Evolutionary conservation across 2,888 invertebrate genomes (phyloP).

Genomic region (Schizotus pectinicornis): DNA sequence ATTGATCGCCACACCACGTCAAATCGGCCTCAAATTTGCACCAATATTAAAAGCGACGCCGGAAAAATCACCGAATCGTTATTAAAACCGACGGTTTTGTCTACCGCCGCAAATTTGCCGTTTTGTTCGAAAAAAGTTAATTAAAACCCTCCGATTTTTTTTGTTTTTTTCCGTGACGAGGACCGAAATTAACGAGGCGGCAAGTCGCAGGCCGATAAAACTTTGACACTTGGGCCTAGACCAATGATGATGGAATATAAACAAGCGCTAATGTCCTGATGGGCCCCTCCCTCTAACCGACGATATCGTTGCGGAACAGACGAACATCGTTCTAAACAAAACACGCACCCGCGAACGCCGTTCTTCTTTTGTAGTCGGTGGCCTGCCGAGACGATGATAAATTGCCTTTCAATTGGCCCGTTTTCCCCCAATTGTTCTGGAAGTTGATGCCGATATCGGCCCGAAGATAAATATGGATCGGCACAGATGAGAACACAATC

Average conservation of each 20-base stretch:
- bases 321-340: constrained; percentile 53
- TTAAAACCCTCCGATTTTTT: too few species aligned
- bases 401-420: constrained; percentile 54
- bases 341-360: constrained; percentile 49
- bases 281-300: constrained; percentile 27
- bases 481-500: too few species aligned
- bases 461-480: too few species aligned
- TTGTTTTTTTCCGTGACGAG: too few species aligned
- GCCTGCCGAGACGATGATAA: constrained; percentile 58
- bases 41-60: constrained; percentile 37
- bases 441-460: neutral
- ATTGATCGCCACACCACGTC: constrained; percentile 31
- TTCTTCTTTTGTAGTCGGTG: constrained; percentile 53
- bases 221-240: constrained; percentile 33
- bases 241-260: constrained; percentile 40
- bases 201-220: constrained; percentile 13
- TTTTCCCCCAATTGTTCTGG: constrained; percentile 31
- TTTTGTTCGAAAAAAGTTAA: too few species aligned
- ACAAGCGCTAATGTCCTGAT: constrained; percentile 41
- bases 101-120: too few species aligned
- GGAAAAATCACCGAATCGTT: constrained; percentile 50
- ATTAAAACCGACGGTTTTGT: too few species aligned
- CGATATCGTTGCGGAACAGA: constrained; percentile 52
- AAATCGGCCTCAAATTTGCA: constrained; percentile 7
- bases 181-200: too few species aligned